A percentile compares a stretch with the other conserved stretches of the same genome.
phyloP scores from a whole-genome alignment of 2,888 invertebrate genomes.

The Busseola fusca region DNA sequence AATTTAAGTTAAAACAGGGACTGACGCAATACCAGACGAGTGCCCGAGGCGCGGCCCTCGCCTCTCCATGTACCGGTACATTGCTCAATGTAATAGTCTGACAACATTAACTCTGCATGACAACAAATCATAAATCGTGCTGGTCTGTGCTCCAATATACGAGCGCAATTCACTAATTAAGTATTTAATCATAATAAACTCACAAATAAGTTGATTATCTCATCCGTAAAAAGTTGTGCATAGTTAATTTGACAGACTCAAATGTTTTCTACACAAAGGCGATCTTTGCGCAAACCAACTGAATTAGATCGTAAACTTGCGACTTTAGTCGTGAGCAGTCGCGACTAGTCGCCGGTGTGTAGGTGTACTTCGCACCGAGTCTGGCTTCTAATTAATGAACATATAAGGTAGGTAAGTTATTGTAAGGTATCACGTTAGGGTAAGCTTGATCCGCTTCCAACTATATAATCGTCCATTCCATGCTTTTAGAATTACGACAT shows the following conservation, averaged over 20 bases:
- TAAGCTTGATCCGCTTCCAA: conserved; percentile 76
- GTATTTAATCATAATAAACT: conserved; percentile 18
- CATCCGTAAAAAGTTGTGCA: conserved; percentile 54
- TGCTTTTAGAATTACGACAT: conserved; percentile 71
- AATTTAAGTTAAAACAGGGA: conserved; percentile 78
- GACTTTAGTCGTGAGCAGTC: conserved; percentile 21
- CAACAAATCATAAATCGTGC: conserved; percentile 6
- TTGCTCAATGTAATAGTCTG: conserved; percentile 45
- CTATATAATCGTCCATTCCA: conserved; percentile 78
- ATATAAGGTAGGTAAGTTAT: conserved; percentile 80
- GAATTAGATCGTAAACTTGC: conserved; percentile 4
- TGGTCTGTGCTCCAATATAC: conserved; percentile 6
- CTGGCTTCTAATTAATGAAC: conserved; percentile 77
- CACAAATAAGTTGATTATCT: conserved; percentile 12
- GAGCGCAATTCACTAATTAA: conserved; percentile 23
- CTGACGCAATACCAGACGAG: conserved; percentile 82
- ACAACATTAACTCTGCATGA: conserved; percentile 56
- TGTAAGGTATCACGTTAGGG: conserved; percentile 77
- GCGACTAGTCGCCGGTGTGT: conserved; percentile 41
- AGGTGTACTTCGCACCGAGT: conserved; percentile 64
- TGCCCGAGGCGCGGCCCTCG: conserved; percentile 31
- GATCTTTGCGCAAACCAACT: conserved; percentile 10
- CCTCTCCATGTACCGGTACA: conserved; percentile 35
- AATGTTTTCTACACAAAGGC: conserved; percentile 33
- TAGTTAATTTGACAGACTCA: conserved; percentile 57